Evolutionary conservation across 2,797 vertebrate species (phyloP), one percentile per base, ranked within the genome.

Genomic region (Falco novaeseelandiae): DNA sequence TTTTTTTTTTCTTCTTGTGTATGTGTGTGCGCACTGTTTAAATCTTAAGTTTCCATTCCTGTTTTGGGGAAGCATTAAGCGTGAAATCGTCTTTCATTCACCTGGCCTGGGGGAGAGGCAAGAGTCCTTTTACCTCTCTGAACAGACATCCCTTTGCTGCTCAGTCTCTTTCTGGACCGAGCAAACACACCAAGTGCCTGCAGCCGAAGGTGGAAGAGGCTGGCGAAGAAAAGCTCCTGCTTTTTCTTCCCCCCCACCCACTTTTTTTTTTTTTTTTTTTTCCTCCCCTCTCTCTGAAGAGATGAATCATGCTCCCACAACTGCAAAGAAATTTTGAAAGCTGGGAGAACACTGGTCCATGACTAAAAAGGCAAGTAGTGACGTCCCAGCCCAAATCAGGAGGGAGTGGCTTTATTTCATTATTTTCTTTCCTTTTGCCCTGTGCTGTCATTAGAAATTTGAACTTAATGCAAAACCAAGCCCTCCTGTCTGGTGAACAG

Each of bases 241-340:
- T 97, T 96, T 96, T 94, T 87, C 87, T 92, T 10, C n/a, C n/a
- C n/a, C n/a, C n/a, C n/a, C n/a, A n/a, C n/a, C n/a, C n/a, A n/a
- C n/a, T n/a, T 44, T 73, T 57, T 87, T 48, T 36, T 36, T 6
- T 20, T 16, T 42, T 49, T 54, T 63, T 44, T 73, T 57, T 85
- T 48, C 14, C 6, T 8, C 19, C 7, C 9, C 30, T 48, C 71
- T 81, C 72, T 92, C 76, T 84, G 85, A 87, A 69, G 51, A 77
- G 96, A 97, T 98, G 97, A 98, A 97, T 98, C 98, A 98, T 83
- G 84, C 95, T 98, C 97, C 92, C 97, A 97, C 96, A 97, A 97
- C 96, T 96, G 97, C 97, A 97, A 87, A 98, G 96, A 97, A 91
- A 90, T 96, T 97, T 97, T 97, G 96, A 96, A 96, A 94, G 95